Evolutionary conservation across 2,888 invertebrate species (phyloP).

Genomic region (Prosopocoilus inquinatus): DNA sequence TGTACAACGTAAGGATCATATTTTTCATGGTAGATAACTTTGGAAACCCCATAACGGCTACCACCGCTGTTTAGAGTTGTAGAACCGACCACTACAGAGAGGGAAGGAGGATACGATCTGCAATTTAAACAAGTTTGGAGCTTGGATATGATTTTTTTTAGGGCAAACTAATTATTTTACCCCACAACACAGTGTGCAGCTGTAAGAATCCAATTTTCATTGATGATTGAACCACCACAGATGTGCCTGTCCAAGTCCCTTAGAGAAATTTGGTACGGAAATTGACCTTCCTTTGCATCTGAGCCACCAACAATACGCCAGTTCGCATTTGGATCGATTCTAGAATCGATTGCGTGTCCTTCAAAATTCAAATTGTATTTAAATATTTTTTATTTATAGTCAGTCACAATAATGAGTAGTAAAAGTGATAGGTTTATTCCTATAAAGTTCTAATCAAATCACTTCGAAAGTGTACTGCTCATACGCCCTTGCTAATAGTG

Average conservation of each 20-base stretch:
- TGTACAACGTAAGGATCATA: slow-evolving; percentile 16
- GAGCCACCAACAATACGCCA: slow-evolving; percentile 55
- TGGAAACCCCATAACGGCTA: slow-evolving; percentile 28
- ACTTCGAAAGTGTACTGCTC: too few species aligned
- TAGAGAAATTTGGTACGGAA: slow-evolving; percentile 56
- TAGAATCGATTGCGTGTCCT: slow-evolving; percentile 8
- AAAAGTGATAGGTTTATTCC: too few species aligned
- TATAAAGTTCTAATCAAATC: too few species aligned
- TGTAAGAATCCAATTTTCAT: slow-evolving; percentile 47
- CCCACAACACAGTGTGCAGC: slow-evolving; percentile 30
- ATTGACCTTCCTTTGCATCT: slow-evolving; percentile 54
- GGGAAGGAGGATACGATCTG: slow-evolving; percentile 30
- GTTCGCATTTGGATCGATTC: slow-evolving; percentile 6
- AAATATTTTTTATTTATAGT: not conserved
- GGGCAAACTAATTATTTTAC: slow-evolving; percentile 14
- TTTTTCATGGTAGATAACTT: slow-evolving; percentile 27
- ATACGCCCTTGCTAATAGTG: too few species aligned
- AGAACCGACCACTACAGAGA: slow-evolving; percentile 38
- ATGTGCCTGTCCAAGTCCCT: slow-evolving; percentile 55
- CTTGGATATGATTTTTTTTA: not conserved
- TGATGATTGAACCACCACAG: slow-evolving; percentile 60
- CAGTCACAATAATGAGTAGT: not conserved
- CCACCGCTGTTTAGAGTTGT: slow-evolving; percentile 39
- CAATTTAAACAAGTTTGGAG: not conserved
- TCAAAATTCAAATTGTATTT: not conserved